These are phyloP conservation scores for Oenanthe oenanthe DNA, from an alignment of 2,113 vertebrate species.

Conservation along the genomic window DNA sequence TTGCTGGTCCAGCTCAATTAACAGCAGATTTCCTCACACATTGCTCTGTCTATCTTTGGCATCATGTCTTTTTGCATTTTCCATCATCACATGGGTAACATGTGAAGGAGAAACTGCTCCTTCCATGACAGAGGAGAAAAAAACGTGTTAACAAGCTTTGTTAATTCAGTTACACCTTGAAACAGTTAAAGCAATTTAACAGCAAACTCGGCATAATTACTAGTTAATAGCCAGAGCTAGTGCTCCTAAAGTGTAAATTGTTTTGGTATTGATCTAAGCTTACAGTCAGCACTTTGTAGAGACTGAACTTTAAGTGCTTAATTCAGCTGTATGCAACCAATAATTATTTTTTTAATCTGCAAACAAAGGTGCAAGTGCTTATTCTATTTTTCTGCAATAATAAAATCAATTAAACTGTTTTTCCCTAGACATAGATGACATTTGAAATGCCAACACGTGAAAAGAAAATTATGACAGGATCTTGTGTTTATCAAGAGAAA, in stretches of 20 bases:
- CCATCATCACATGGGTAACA: not conserved
- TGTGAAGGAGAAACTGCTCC: not conserved
- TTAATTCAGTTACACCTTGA: not conserved
- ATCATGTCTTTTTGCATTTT: not conserved
- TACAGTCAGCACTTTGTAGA: slow-evolving; percentile 72
- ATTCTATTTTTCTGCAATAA: slow-evolving; percentile 60
- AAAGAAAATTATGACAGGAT: not conserved
- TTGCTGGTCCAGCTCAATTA: not conserved
- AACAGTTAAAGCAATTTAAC: slow-evolving; percentile 44
- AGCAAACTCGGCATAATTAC: slow-evolving; percentile 69
- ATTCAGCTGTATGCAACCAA: slow-evolving; percentile 71
- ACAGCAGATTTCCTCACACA: not conserved
- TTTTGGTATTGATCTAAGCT: slow-evolving; percentile 74
- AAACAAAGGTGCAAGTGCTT: slow-evolving; percentile 64
- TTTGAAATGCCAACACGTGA: slow-evolving; percentile 69
- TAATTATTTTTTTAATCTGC: slow-evolving; percentile 70
- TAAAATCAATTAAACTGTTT: slow-evolving; percentile 68
- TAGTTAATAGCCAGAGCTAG: slow-evolving; percentile 66
- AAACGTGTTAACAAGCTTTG: not conserved
- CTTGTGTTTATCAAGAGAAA: not conserved
- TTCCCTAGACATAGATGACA: not conserved
- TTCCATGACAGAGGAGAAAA: not conserved
- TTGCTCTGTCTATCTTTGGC: not conserved
- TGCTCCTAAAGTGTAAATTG: slow-evolving; percentile 60
- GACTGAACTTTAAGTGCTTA: slow-evolving; percentile 75